Evolutionary conservation across 2,797 vertebrate genomes (phyloP), one percentile per base, ranked within the genome.

Genomic region (Phrynocephalus vlangalii): DNA sequence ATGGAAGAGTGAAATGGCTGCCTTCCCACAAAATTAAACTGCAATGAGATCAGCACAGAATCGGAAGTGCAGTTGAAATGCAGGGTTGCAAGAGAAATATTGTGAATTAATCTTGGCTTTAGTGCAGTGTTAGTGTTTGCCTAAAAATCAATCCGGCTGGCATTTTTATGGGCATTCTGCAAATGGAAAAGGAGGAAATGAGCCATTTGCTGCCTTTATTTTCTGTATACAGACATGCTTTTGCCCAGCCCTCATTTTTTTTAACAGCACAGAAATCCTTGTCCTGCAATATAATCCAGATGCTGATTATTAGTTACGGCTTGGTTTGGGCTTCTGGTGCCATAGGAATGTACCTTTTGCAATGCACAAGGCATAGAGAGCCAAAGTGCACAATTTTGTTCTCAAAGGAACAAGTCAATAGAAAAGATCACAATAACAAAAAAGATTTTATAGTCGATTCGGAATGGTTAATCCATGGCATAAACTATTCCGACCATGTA

Each of bases 101-200:
- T 89, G 79, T 70, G 3, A 89, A 95, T 95, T 94, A 94, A 95
- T 95, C 92, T 94, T 94, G 92, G 95, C 93, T 96, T 96, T 93
- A 96, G 88, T 94, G 94, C 91, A 91, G 26, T 68, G 15, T 85
- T 90, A 90, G 88, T 93, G 79, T 95, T 96, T 96, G 92, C 91
- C 90, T 95, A 94, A 95, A 95, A 95, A 97, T 97, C 94, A 95
- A 92, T 96, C 96, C 93, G 72, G 67, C 89, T 96, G 96, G 87
- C 96, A 95, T 92, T 96, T 97, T 97, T 96, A 96, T 96, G 95
- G 93, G 90, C 82, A 71, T 93, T 96, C 93, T 91, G 88, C 84
- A 96, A 96, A 96, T 96, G 80, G 92, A 96, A 96, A 95, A 81
- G 92, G 84, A 96, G 91, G 86, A 97, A 97, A 97, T 95, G 95